A percentile compares a stretch with the other conserved stretches of the same genome.
phyloP scores from a whole-genome alignment of 2,797 vertebrate species.

The Dryobates pubescens region DNA sequence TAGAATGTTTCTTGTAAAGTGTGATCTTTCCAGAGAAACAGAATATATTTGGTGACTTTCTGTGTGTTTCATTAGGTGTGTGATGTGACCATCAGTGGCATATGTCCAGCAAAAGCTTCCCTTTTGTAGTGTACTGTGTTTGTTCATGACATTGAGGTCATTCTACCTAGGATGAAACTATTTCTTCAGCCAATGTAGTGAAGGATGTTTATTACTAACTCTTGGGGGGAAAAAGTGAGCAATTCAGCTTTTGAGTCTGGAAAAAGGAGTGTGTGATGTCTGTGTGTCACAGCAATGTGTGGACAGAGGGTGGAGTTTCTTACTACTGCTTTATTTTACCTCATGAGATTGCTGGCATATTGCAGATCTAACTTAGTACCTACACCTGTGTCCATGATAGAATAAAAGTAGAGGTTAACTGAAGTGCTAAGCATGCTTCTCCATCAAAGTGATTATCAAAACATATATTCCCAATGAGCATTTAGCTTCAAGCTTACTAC shows the following conservation, averaged over 20 bases:
- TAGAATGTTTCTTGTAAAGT: not conserved
- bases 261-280: not conserved
- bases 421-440: not conserved
- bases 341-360: not conserved
- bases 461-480: not conserved
- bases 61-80: rapidly evolving
- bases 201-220: not conserved
- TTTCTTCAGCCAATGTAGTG: not conserved
- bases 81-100: not conserved
- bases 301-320: not conserved
- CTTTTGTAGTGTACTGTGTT: not conserved
- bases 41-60: not conserved
- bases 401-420: not conserved
- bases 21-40: not conserved
- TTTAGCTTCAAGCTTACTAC: not conserved
- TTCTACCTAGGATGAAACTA: not conserved
- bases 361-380: not conserved
- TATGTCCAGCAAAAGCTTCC: rapidly evolving
- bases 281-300: rapidly evolving
- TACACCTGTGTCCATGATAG: not conserved
- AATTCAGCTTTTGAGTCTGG: not conserved
- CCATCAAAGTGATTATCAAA: not conserved
- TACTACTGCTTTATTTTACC: not conserved
- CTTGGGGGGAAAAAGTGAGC: not conserved
- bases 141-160: not conserved